Percentiles rank a stretch among this genome's conserved stretches.
Evolutionary conservation across 2,113 vertebrate species (phyloP).

Genomic region (Acanthisitta chloris): DNA sequence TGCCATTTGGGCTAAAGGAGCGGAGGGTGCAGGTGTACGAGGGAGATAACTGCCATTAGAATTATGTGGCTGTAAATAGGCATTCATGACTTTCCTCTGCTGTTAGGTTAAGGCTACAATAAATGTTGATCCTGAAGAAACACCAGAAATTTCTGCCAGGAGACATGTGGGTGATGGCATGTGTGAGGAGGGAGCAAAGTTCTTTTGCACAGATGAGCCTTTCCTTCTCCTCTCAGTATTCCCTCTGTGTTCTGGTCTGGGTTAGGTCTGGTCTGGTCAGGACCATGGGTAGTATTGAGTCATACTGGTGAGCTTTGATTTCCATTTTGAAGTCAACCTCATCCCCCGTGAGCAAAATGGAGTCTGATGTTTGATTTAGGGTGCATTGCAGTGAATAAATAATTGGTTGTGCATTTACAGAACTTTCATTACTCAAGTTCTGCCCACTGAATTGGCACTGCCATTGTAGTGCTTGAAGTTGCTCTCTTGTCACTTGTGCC

Average conservation of each 20-base stretch:
- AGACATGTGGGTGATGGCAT: background rate
- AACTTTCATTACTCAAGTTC: background rate
- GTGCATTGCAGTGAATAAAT: background rate
- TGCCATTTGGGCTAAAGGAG: background rate
- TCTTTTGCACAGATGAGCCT: background rate
- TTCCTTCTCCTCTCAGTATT: background rate
- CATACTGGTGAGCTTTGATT: fast-evolving
- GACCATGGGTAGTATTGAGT: background rate
- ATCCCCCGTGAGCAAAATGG: background rate
- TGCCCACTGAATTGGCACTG: background rate
- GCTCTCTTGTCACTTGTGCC: background rate
- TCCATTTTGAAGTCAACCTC: background rate
- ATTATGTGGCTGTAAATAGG: background rate
- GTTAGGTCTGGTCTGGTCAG: background rate
- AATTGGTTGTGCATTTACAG: background rate
- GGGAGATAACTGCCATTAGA: background rate
- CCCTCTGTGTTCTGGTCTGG: background rate
- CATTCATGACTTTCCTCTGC: background rate
- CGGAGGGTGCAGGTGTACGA: background rate
- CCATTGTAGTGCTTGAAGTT: background rate
- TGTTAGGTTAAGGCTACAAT: background rate
- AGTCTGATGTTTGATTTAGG: background rate
- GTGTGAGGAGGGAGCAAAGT: background rate
- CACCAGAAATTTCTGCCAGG: background rate
- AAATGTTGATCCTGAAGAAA: background rate